phyloP scores from a whole-genome alignment of 2,797 vertebrate species.

The Rhincodon typus region DNA sequence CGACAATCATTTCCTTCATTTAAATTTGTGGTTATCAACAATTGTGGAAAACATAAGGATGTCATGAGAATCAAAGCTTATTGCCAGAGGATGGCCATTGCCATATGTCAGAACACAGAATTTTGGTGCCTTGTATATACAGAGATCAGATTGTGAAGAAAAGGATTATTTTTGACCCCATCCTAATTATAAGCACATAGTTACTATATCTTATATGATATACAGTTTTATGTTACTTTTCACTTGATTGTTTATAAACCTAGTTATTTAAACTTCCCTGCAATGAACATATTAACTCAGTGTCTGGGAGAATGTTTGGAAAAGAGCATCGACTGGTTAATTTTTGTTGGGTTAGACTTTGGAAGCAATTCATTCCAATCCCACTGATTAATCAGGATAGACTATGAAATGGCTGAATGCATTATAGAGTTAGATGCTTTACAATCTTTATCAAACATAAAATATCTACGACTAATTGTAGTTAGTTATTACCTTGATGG shows the following conservation, averaged over 20 bases:
- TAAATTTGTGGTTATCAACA: background rate
- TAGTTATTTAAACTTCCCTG: background rate
- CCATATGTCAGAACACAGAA: background rate
- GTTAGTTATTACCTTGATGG: background rate
- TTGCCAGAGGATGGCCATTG: background rate
- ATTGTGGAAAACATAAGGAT: background rate
- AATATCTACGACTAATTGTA: background rate
- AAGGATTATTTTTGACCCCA: background rate
- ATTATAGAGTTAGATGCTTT: background rate
- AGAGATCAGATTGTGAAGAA: background rate
- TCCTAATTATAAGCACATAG: background rate
- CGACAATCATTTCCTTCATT: background rate
- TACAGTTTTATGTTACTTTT: background rate
- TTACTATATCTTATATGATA: background rate
- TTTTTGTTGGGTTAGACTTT: background rate
- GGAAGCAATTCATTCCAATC: background rate
- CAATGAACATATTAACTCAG: background rate
- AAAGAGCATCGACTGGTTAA: background rate
- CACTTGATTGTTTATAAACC: background rate
- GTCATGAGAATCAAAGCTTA: background rate
- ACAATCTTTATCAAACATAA: background rate
- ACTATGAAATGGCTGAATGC: background rate
- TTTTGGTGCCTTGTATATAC: background rate
- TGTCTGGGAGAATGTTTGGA: background rate
- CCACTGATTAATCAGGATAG: background rate